phyloP scores from a whole-genome alignment of 2,888 invertebrate genomes.

The Stictocephala bisonia region DNA sequence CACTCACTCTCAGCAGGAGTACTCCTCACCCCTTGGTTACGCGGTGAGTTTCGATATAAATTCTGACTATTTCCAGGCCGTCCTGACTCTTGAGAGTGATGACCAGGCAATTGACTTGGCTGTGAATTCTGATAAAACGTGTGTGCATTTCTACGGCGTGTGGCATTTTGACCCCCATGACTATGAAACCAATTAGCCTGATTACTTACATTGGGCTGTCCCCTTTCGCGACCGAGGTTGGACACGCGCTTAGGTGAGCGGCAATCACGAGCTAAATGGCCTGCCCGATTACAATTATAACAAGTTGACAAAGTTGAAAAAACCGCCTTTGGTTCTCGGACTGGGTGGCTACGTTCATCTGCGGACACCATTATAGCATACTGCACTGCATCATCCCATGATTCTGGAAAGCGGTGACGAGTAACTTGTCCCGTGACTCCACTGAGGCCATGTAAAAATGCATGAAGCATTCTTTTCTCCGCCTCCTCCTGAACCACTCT shows the following conservation, averaged over 20 bases:
- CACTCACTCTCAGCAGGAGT: neutral
- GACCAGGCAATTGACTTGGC: no score
- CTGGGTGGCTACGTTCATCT: constrained; percentile 1
- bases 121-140: no score
- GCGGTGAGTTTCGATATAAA: no score
- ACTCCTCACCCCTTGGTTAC: neutral
- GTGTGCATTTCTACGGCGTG: neutral
- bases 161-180: no score
- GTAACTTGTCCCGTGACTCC: constrained; percentile 3
- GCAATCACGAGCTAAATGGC: constrained; percentile 4
- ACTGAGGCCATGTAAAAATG: neutral
- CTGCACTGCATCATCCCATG: constrained; percentile 13
- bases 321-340: neutral
- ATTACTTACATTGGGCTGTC: no score
- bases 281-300: neutral
- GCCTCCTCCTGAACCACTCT: neutral
- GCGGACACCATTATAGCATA: constrained; percentile 12
- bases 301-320: constrained; percentile 12
- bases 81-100: neutral
- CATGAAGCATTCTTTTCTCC: neutral
- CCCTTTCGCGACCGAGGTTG: neutral
- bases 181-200: no score
- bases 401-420: constrained; percentile 2
- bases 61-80: neutral
- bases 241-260: neutral